Evolutionary conservation across 2,113 vertebrate species (phyloP), one percentile per base, ranked within the genome.

Genomic region (Coreoperca whiteheadi): DNA sequence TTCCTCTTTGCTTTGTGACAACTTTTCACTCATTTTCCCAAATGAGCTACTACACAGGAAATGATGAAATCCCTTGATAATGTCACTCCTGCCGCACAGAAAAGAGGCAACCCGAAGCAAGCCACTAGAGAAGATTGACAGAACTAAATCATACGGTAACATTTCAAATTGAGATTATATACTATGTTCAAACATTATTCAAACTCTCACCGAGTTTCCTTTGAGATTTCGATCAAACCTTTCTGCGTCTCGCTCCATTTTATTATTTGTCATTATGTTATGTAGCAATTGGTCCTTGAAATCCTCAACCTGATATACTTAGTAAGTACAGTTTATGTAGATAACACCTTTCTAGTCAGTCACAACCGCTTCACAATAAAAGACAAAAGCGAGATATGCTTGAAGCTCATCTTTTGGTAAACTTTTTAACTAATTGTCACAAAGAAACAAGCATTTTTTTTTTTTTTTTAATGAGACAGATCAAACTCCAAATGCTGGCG

Each of bases 21-120:
- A 84, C 79, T 74, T 66, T 76, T 79, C 53, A 66, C 79, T 59
- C 66, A 48, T 78, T 79, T 54, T 41, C 75, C 82, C 76, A 70
- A 87, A 88, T 67, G 82, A 92, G 80, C 74, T 10, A 14, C 74
- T 54, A 56, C 71, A 83, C 28, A 67, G 84, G 28, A 18, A 61
- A 75, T 86, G 84, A 86, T 81, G 83, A 86, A 84, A 88, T 80
- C 82, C 74, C 79, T 18, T 39, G 83, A 89, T 75, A 83, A 30
- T 28, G 78, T 75, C 73, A 30, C 28, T 64, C 20, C 56, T 66
- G 82, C 88, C 28, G 66, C 77, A 69, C 70, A 65, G 63, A 77
- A 20, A 11, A 32, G 76, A 20, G 50, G 81, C 64, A 74, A 69
- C 63, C 60, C 2, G 73, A 80, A 32, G 76, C 74, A 87, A 64